Evolutionary conservation across 1,140 invertebrate species (phyloP), one percentile per base, ranked within the genome.

Genomic region (Aradophagus sp.): DNA sequence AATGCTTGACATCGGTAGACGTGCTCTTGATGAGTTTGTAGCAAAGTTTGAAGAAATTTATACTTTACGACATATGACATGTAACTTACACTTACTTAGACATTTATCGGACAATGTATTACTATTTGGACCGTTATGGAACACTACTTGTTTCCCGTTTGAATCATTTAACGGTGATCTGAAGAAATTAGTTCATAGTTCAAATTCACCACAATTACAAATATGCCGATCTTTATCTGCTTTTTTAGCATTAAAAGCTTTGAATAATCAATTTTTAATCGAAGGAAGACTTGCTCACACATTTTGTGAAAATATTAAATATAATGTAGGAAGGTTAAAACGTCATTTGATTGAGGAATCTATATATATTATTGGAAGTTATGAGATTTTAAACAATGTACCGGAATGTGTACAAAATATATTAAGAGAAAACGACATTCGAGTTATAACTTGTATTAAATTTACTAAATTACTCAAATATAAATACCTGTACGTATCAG

Each of bases 141-240:
- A 35, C 10, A 68, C 50, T 7, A 50, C 56, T 2, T 76, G 72
- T 38, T 76, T 76, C 20, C 63, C 45, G 13, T 52, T 63, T 0
- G 74, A 76, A 42, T 44, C 66, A 45, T 35, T 73, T 2, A 63
- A 73, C 17, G 62, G 70, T 1, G 52, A 53, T 38, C 35, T 73
- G 8, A 56, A 56, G 36, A 29, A 26, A 19, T 36, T 68, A 23
- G 41, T 61, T 7, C 47, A 63, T 26, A 41, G 65, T 0, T 68
- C 39, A 3, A 58, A 59, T 17, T 23, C 44, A 7, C 29, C 56
- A 19, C 56, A 62, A n/a, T 13, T 70, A 10, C 56, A 70, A 63
- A 53, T 53, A 14, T 53, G 48, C n/a, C 15, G 16, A 11, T 17
- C 48, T 6, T n/a, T 53, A 15, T 53, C 48, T n/a, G 36, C 17